These are phyloP conservation scores for Brachyptera risi DNA, from an alignment of 2,888 invertebrate species.

Conservation along the genomic window DNA sequence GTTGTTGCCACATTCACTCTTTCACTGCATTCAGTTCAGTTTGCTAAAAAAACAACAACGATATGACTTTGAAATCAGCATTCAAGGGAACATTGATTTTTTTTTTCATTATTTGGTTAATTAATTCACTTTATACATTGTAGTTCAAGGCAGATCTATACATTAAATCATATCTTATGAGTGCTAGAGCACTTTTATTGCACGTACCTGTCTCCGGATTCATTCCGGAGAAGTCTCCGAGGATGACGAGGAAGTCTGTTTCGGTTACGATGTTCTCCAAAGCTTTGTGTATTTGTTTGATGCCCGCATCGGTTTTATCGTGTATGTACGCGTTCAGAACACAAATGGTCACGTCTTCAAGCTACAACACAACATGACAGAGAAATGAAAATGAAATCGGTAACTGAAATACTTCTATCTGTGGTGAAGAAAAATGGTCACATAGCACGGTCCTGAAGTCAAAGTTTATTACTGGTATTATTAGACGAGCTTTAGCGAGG, in stretches of 20 bases:
- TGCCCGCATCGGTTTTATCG: slow-evolving; percentile 5
- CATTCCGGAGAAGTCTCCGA: slow-evolving; percentile 42
- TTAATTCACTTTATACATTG: neutral
- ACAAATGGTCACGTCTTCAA: slow-evolving; percentile 50
- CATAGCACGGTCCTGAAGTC: neutral
- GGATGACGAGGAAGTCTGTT: slow-evolving; percentile 39
- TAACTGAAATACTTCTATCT: no score
- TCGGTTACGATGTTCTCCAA: slow-evolving; percentile 24
- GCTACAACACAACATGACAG: slow-evolving; percentile 26
- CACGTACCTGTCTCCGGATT: neutral
- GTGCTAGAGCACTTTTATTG: neutral
- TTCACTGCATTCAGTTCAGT: no score
- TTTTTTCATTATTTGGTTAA: no score
- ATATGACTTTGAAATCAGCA: no score
- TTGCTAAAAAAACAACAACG: no score
- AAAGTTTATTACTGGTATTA: no score
- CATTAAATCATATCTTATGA: neutral
- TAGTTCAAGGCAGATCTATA: neutral
- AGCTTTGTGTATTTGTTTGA: slow-evolving; percentile 22
- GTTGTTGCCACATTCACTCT: no score
- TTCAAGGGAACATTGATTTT: no score
- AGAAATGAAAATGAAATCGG: neutral
- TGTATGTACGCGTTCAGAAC: slow-evolving; percentile 46
- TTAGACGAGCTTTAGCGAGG: no score
- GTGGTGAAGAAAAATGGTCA: neutral